Evolutionary conservation across 2,797 vertebrate species (phyloP).

Genomic region (Falco concolor): DNA sequence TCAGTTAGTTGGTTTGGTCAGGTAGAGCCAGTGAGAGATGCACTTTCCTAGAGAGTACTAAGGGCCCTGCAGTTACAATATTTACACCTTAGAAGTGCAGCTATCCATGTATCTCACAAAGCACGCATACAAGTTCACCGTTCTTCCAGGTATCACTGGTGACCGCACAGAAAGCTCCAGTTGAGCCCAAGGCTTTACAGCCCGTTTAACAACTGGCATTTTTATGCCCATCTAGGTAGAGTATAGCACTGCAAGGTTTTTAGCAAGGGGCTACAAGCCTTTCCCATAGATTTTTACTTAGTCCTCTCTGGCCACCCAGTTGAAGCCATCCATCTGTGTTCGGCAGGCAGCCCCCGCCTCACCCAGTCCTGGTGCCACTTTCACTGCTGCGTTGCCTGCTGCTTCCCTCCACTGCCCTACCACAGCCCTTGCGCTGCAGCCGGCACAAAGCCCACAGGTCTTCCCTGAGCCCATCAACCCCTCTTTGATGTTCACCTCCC

Average conservation of each 20-base stretch:
- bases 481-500: neutral
- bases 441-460: neutral
- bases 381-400: accelerated
- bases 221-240: neutral
- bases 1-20: neutral
- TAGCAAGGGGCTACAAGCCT: neutral
- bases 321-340: neutral
- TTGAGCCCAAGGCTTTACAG: neutral
- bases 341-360: neutral
- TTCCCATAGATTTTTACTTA: neutral
- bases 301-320: accelerated
- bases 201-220: neutral
- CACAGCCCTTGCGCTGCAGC: neutral
- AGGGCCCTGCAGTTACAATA: neutral
- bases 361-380: accelerated
- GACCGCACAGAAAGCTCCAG: neutral
- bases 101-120: neutral
- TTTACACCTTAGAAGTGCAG: neutral
- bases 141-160: neutral
- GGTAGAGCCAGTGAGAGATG: neutral
- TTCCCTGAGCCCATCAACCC: neutral
- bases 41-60: neutral
- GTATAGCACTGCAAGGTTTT: neutral
- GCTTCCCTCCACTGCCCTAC: neutral
- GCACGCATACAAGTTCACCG: accelerated